Evolutionary conservation across 2,888 invertebrate genomes (phyloP).

Genomic region (Alcis repandata): DNA sequence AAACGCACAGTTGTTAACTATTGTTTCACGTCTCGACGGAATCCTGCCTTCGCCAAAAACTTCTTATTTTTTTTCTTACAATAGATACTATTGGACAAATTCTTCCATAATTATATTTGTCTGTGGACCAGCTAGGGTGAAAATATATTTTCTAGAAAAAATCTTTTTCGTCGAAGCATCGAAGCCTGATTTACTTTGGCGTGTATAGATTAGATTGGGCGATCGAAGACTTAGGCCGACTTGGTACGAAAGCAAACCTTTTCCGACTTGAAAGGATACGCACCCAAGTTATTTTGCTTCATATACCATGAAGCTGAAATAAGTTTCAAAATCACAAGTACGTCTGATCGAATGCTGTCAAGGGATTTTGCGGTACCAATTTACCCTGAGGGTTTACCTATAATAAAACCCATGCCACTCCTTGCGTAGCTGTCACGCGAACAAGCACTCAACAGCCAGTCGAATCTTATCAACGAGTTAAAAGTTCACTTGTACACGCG

Average conservation of each 20-base stretch:
- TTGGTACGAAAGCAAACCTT: slow-evolving; percentile 42
- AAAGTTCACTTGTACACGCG: slow-evolving; percentile 40
- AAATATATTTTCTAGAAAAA: slow-evolving; percentile 59
- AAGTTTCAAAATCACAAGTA: background rate
- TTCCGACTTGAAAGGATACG: slow-evolving; percentile 32
- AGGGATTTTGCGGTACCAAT: background rate
- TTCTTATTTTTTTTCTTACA: slow-evolving; percentile 41
- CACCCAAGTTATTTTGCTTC: slow-evolving; percentile 1
- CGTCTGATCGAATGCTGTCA: background rate
- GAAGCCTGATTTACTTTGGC: slow-evolving; percentile 55
- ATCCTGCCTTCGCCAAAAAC: slow-evolving; percentile 20
- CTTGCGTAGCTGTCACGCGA: background rate
- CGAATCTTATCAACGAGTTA: slow-evolving; percentile 36
- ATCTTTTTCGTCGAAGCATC: slow-evolving; percentile 46
- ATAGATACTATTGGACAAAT: slow-evolving; percentile 60
- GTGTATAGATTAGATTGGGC: slow-evolving; percentile 53
- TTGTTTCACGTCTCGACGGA: slow-evolving; percentile 25
- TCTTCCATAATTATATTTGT: slow-evolving; percentile 65
- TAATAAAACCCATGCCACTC: background rate
- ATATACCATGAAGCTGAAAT: background rate
- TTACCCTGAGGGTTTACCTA: too few relatives aligned
- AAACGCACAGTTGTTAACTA: background rate
- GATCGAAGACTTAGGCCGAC: slow-evolving; percentile 50
- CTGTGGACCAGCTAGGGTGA: slow-evolving; percentile 53
- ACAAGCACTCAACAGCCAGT: slow-evolving; percentile 27